Evolutionary conservation across 2,888 invertebrate genomes (phyloP), one percentile per base, ranked within the genome.

Genomic region (Pammene aurita): DNA sequence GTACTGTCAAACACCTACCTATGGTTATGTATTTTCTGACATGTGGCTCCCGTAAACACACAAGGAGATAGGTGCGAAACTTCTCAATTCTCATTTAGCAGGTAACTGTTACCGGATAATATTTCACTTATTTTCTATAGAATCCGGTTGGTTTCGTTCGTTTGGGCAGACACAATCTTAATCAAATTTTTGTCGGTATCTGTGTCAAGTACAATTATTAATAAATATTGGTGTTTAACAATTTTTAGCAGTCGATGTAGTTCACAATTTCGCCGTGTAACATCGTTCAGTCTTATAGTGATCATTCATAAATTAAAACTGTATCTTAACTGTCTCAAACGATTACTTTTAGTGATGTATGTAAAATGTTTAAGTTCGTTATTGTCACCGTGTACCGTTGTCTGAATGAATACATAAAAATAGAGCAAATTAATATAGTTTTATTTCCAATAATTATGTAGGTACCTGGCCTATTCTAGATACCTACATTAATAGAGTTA

Each of bases 331-430:
- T 78, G 78, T 82, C 81, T 88, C 85, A 90, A 88, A 86, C 86
- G 83, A 89, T 84, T 82, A 82, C 82, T 87, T 85, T 85, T 84
- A 86, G 84, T 87, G 41, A 62, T 67, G 67, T 67, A 62, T 67
- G 67, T 67, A 63, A 67, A 87, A 81, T 82, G 78, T 85, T 89
- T 92, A 90, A 89, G 89, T 92, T 93, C 89, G 92, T 93, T 93
- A 92, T 84, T 90, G 92, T 93, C 93, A 93, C 91, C 88, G 88
- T 93, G 93, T 93, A 93, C 90, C 91, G 90, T 93, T 93, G 93
- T 93, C 92, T 90, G 90, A 91, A 90, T 93, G 90, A 92, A 90
- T 92, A 91, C 91, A 91, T 90, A 89, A 89, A 90, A 91, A 89
- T 91, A 92, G 88, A 89, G 84, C 81, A 88, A 69, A 83, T 72